Conservation (phyloP, 1,140 invertebrate genomes). For the Hylyphantes graminicola region DNA sequence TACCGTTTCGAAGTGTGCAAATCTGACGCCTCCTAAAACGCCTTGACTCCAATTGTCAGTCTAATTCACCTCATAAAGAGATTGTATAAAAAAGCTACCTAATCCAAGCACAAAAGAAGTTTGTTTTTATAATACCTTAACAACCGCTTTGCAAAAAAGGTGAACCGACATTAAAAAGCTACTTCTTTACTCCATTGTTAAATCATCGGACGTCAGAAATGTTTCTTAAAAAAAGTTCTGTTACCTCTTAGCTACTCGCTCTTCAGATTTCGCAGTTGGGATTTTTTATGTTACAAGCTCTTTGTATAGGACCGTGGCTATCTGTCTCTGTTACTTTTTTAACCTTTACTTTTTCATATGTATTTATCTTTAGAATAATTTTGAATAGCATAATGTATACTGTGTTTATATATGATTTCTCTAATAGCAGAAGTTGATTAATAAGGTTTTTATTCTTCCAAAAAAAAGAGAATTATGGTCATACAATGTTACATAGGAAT, state of each 20-base stretch:
- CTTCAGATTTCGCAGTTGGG: background rate
- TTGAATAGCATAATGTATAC: too few species aligned
- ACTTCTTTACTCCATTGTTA: constrained; percentile 28
- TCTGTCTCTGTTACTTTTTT: background rate
- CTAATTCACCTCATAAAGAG: constrained; percentile 32
- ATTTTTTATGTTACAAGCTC: too few species aligned
- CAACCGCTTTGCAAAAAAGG: constrained; percentile 32
- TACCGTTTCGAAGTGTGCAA: constrained; percentile 5
- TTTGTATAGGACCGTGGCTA: background rate
- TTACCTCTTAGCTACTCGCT: constrained; percentile 37
- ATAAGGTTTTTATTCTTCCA: too few species aligned
- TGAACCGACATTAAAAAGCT: constrained; percentile 7
- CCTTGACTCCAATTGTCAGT: constrained; percentile 50
- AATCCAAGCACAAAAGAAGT: constrained; percentile 52
- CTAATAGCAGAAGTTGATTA: too few species aligned
- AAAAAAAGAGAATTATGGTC: too few species aligned
- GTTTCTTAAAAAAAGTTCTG: background rate
- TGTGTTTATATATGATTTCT: too few species aligned
- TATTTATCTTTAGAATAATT: too few species aligned
- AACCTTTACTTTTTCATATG: too few species aligned
- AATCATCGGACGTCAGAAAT: constrained; percentile 22
- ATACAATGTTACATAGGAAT: too few species aligned
- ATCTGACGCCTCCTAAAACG: constrained; percentile 11
- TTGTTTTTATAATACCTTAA: constrained; percentile 60
- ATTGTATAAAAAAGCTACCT: constrained; percentile 45